Evolutionary conservation across 2,797 vertebrate species (phyloP), one percentile per base, ranked within the genome.

Genomic region (Choloepus didactylus): DNA sequence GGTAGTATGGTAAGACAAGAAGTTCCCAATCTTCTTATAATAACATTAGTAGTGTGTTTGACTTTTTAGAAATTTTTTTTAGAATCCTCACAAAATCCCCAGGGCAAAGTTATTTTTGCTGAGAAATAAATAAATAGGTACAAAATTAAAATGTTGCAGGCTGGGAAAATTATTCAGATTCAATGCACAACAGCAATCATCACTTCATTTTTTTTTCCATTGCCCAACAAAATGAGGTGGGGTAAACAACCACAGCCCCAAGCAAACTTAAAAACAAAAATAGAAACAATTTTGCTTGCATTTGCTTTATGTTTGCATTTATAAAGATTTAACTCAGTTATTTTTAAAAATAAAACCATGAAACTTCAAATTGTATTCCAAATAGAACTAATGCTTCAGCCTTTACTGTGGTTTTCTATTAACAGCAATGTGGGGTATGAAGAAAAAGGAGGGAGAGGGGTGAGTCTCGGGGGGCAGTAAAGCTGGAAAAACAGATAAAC

Each of bases 261-360:
- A 82, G 62, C 54, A 89, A 84, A 38, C 1, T 66, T 27, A 38
- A 54, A 93, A 54, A 29, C 25, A 56, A 70, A 83, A 83, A 6
- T 16, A 93, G 29, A 56, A 70, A 27, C 25, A 70, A 31, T 29
- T 93, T 81, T 77, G 44, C 29, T 85, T 85, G 27, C 2, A 15
- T 7, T 27, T 21, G 38, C 44, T 81, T 90, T 35, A 9, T 44
- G 25, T 56, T 70, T 89, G 69, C 56, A 86, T 89, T 80, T 75
- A 5, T 29, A 70, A 51, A 5, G 62, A 91, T 94, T 85, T 76
- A 89, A 88, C 23, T 67, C 70, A n/a, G 16, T 31, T 59, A 27
- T 76, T 82, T 86, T 85, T 62, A 64, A 18, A 29, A 85, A 82
- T 44, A 93, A 90, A 92, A 94, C 80, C 29, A 81, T 12, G 67